Evolutionary conservation across 2,888 invertebrate species (phyloP).

Genomic region (Coremacera marginata): DNA sequence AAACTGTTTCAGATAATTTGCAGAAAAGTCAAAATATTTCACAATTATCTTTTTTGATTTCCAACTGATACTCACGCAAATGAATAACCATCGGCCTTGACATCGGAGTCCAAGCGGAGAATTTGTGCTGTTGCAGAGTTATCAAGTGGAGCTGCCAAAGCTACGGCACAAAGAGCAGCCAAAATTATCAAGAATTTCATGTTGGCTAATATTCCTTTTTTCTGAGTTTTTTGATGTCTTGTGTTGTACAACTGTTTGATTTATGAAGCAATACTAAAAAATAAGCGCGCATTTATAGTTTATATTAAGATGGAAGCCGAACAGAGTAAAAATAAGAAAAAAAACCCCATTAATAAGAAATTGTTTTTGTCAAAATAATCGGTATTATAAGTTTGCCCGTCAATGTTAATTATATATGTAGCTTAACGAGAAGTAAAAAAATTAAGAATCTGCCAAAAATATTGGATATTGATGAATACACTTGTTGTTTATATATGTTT

Average conservation of each 20-base stretch:
- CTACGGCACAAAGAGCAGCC: constrained; percentile 55
- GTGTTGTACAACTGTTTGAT: constrained; percentile 12
- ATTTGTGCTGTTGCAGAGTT: constrained; percentile 56
- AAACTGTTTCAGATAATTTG: constrained; percentile 68
- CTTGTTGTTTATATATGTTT: neutral
- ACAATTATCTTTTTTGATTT: neutral
- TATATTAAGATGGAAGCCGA: neutral
- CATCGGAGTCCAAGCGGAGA: constrained; percentile 69
- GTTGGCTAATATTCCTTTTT: constrained; percentile 35
- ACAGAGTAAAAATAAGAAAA: neutral
- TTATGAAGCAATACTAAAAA: constrained; percentile 13
- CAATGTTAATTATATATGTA: neutral
- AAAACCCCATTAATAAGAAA: neutral
- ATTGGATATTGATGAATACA: neutral
- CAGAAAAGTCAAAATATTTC: neutral
- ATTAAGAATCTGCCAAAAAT: neutral
- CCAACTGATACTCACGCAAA: constrained; percentile 70
- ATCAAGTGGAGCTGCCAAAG: constrained; percentile 60
- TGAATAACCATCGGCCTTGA: constrained; percentile 73
- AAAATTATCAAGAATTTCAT: constrained; percentile 63
- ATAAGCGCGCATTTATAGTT: constrained; percentile 26
- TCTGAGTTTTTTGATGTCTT: neutral
- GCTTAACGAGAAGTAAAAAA: neutral
- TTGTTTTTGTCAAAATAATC: neutral
- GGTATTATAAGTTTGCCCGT: neutral